Evolutionary conservation across 2,888 invertebrate species (phyloP), one percentile per base, ranked within the genome.

Genomic region (Ypsolopha sequella): DNA sequence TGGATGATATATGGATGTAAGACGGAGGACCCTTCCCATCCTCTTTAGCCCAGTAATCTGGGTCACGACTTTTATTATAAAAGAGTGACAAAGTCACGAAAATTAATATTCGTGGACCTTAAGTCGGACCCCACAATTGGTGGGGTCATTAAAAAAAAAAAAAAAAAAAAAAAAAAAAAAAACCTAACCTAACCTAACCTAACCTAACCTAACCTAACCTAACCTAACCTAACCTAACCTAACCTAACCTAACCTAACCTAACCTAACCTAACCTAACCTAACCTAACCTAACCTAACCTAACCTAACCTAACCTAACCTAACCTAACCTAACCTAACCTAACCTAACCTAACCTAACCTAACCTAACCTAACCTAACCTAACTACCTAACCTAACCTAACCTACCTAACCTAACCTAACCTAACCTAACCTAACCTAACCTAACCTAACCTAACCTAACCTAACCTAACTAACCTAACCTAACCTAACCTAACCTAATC

Each of bases 401-500:
- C 43, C 51, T 39, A 51, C 51, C 51, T 48, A 48, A 48, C 48
- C 48, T 48, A 48, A 48, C 52, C 48, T 48, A 48, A 48, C 48
- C 48, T 48, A 48, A 48, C 48, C 48, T 48, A 48, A 48, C 48
- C 48, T 48, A 48, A 48, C 48, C 48, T 48, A 48, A 48, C 48
- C 48, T 48, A 48, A 48, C 48, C 48, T 48, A 48, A 48, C 48
- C 48, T 48, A 48, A 48, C 48, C 48, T 46, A 46, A 46, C 46
- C 51, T 51, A 52, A 53, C 53, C 53, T 51, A 55, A 36, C 49
- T 41, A 39, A 41, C 49, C 41, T 53, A 51, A 48, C 45, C 41
- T 36, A 49, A 48, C 38, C 44, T 41, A 53, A 54, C 54, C 56
- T 51, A 51, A 54, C 51, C 49, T 50, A 54, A 51, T n/a, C 49